Conservation (phyloP, 1,140 invertebrate species). For the Philopotamus ludificatus region DNA sequence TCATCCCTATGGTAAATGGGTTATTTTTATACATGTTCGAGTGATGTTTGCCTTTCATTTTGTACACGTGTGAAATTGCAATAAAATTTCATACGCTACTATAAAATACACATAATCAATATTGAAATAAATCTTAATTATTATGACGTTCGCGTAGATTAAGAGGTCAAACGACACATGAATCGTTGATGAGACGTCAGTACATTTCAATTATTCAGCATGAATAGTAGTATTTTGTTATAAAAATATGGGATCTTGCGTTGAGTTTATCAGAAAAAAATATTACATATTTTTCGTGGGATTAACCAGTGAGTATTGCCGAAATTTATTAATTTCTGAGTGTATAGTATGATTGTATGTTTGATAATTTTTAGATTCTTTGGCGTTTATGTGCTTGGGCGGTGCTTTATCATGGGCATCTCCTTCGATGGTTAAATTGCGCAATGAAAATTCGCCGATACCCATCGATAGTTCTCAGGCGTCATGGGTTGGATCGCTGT, state of each 20-base stretch:
- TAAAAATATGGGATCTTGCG: background rate
- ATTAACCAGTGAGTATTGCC: constrained; percentile 31
- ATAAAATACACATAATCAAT: no score
- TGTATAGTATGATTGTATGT: background rate
- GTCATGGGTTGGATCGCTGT: constrained; percentile 37
- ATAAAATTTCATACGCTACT: no score
- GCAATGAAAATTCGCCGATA: constrained; percentile 30
- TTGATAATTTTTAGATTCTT: constrained; percentile 27
- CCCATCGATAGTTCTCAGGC: constrained; percentile 20
- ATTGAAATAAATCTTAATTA: no score
- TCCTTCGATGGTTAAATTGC: constrained; percentile 37
- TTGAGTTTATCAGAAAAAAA: constrained; percentile 17
- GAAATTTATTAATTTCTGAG: constrained; percentile 6
- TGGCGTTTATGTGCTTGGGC: constrained; percentile 34
- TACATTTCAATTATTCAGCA: no score
- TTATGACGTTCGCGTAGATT: no score
- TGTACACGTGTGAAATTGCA: no score
- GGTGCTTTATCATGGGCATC: constrained; percentile 39
- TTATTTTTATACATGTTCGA: background rate
- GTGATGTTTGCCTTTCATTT: background rate
- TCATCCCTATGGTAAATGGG: constrained; percentile 27
- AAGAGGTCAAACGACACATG: no score
- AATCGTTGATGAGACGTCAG: no score
- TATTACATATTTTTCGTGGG: constrained; percentile 25
- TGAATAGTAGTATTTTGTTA: no score